A percentile compares a stretch with the other conserved stretches of the same genome.
These are phyloP conservation scores for Hirtodrosophila duncani DNA, from an alignment of 2,888 invertebrate species.

Conservation along the genomic window DNA sequence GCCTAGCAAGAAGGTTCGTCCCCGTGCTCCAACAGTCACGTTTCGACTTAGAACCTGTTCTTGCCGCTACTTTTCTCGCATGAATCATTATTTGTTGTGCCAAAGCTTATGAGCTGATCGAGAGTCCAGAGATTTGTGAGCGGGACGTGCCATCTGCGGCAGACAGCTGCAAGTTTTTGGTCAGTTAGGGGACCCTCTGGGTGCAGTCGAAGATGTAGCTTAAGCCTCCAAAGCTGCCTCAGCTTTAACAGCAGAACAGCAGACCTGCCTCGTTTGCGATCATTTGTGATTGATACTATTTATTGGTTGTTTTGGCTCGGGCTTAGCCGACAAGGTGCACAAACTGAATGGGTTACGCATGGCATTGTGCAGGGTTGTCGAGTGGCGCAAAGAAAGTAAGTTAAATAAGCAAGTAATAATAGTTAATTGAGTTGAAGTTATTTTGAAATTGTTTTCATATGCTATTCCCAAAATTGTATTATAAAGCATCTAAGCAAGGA, in stretches of 20 bases:
- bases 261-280: slow-evolving; percentile 59
- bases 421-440: too few relatives aligned
- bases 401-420: too few relatives aligned
- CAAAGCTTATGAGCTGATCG: slow-evolving; percentile 8
- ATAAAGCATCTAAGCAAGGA: too few relatives aligned
- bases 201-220: slow-evolving; percentile 52
- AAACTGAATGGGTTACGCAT: slow-evolving; percentile 47
- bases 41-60: slow-evolving; percentile 57
- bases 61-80: slow-evolving; percentile 67
- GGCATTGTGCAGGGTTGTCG: slow-evolving; percentile 46
- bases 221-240: too few relatives aligned
- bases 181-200: slow-evolving; percentile 56
- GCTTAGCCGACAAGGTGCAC: slow-evolving; percentile 15
- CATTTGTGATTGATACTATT: slow-evolving; percentile 69
- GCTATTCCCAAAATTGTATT: too few relatives aligned
- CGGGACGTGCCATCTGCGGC: slow-evolving; percentile 17
- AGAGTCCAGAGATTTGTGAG: not conserved
- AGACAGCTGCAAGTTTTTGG: slow-evolving; percentile 64
- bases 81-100: slow-evolving; percentile 70
- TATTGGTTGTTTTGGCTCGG: slow-evolving; percentile 56
- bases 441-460: too few relatives aligned
- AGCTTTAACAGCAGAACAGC: too few relatives aligned
- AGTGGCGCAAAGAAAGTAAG: too few relatives aligned
- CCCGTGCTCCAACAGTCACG: slow-evolving; percentile 40
- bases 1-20: too few relatives aligned